These are phyloP conservation scores for Scortum barcoo DNA, from an alignment of 2,113 vertebrate species.

Conservation along the genomic window DNA sequence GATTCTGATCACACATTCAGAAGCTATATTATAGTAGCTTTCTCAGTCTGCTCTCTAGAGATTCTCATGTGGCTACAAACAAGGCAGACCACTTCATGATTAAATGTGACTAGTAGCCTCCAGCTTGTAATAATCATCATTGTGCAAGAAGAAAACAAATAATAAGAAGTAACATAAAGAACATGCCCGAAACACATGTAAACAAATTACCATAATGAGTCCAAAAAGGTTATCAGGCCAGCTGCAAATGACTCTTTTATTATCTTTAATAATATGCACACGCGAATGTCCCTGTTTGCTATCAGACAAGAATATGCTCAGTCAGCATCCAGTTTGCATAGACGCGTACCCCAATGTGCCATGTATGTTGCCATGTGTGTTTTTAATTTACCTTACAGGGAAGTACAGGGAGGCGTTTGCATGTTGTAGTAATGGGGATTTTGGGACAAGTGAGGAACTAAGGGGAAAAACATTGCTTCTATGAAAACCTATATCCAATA, in stretches of 20 bases:
- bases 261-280: neutral
- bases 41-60: neutral
- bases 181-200: neutral
- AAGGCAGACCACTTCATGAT: conserved; percentile 19
- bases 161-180: neutral
- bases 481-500: neutral
- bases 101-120: conserved; percentile 43
- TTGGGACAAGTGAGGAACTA: neutral
- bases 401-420: neutral
- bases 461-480: neutral
- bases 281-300: neutral
- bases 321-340: neutral
- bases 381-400: neutral
- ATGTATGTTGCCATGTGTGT: neutral
- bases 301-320: neutral
- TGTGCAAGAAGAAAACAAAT: neutral
- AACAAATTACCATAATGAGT: neutral
- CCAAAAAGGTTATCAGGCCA: neutral
- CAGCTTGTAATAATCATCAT: conserved; percentile 30
- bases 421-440: neutral
- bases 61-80: neutral
- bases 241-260: neutral
- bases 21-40: conserved; percentile 3
- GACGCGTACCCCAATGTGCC: neutral
- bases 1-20: conserved; percentile 13